Evolutionary conservation across 2,888 invertebrate genomes (phyloP).

Genomic region (Cephus rjabovi): DNA sequence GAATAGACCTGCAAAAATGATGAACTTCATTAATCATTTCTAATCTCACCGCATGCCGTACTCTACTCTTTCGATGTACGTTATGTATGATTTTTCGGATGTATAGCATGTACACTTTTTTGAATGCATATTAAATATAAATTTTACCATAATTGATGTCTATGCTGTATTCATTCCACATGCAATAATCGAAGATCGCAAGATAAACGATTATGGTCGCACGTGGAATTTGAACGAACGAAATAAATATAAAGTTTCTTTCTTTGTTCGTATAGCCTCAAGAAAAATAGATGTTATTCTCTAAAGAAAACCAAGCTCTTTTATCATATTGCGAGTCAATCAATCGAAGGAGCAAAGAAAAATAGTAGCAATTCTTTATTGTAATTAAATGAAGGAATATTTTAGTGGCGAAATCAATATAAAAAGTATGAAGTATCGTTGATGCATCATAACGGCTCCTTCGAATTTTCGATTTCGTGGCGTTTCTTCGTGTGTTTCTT

Average conservation of each 20-base stretch:
- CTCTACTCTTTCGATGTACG: not conserved
- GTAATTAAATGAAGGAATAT: not conserved
- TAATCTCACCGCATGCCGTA: not conserved
- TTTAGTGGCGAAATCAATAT: not conserved
- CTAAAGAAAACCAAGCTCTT: slow-evolving; percentile 45
- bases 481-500: not conserved
- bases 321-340: slow-evolving; percentile 48
- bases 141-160: not conserved
- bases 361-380: not conserved
- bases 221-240: not conserved
- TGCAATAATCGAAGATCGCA: not conserved
- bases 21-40: not conserved
- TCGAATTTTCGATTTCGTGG: not conserved
- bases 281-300: slow-evolving; percentile 27
- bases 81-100: not conserved
- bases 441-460: not conserved
- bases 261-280: not conserved
- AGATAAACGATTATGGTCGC: not conserved
- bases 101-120: not conserved
- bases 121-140: not conserved
- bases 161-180: not conserved
- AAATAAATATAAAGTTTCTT: not conserved
- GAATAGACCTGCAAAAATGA: not conserved
- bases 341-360: slow-evolving; percentile 18
- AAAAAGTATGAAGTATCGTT: not conserved